A percentile compares a stretch with the other conserved stretches of the same genome.
Evolutionary conservation across 2,113 vertebrate genomes (phyloP).

Genomic region (Halichoerus grypus): DNA sequence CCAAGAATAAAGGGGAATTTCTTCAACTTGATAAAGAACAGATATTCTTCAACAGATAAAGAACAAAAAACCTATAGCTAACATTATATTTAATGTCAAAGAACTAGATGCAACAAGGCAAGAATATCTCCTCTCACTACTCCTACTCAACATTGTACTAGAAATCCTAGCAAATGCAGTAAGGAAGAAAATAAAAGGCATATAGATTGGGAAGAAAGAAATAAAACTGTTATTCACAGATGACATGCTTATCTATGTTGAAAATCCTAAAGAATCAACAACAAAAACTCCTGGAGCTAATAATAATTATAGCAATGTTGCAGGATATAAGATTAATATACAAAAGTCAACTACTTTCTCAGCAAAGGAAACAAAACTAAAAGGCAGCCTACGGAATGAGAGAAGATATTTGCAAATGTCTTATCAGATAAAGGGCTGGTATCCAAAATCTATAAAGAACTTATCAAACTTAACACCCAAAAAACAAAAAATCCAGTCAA

Average conservation of each 20-base stretch:
- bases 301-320: neutral
- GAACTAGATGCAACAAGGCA: neutral
- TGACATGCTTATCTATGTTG: neutral
- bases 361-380: neutral
- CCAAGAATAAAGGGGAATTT: neutral
- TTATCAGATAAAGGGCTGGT: neutral
- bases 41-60: neutral
- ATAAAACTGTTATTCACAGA: neutral
- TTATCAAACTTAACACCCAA: too few species aligned
- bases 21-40: neutral
- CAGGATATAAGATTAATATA: neutral
- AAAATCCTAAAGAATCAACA: neutral
- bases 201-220: neutral
- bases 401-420: neutral
- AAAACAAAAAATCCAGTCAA: too few species aligned
- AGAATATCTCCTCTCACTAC: neutral
- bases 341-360: neutral
- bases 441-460: neutral
- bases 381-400: neutral
- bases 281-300: neutral
- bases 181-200: conserved; percentile 12
- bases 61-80: neutral
- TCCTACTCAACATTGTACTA: neutral
- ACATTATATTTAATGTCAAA: neutral
- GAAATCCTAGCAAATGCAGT: neutral